Evolutionary conservation across 2,797 vertebrate species (phyloP).

Genomic region (Lycodopsis pacificus): DNA sequence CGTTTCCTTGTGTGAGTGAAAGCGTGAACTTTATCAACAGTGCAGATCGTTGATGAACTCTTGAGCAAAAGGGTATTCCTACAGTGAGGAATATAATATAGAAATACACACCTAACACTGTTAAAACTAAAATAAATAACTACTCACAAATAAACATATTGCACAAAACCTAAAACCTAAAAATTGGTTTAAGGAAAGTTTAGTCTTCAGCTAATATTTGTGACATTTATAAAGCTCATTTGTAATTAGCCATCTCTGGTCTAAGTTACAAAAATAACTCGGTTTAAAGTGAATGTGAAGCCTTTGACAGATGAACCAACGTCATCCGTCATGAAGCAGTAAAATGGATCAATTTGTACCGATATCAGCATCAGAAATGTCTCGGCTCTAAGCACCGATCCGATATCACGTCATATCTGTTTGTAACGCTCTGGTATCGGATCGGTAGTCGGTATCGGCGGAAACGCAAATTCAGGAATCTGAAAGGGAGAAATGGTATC

Average conservation of each 20-base stretch:
- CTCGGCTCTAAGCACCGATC: too few relatives aligned
- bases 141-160: not conserved
- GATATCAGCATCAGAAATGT: too few relatives aligned
- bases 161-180: not conserved
- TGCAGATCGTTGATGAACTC: not conserved
- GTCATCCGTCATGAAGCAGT: constrained; percentile 4
- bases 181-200: not conserved
- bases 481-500: not conserved
- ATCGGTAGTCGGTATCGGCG: too few relatives aligned
- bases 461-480: too few relatives aligned
- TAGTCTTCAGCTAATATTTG: not conserved
- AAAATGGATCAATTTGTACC: constrained; percentile 5
- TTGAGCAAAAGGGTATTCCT: not conserved
- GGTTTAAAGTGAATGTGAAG: constrained; percentile 6
- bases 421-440: too few relatives aligned
- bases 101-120: not conserved
- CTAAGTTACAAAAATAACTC: constrained; percentile 1
- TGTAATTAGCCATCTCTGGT: constrained; percentile 9
- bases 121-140: constrained; percentile 3
- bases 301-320: constrained; percentile 5
- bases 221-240: not conserved
- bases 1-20: not conserved
- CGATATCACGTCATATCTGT: too few relatives aligned
- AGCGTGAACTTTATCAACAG: not conserved
- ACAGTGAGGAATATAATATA: not conserved